Conservation (phyloP, 2,888 invertebrate genomes). For the Drosophila parthenogenetica region DNA sequence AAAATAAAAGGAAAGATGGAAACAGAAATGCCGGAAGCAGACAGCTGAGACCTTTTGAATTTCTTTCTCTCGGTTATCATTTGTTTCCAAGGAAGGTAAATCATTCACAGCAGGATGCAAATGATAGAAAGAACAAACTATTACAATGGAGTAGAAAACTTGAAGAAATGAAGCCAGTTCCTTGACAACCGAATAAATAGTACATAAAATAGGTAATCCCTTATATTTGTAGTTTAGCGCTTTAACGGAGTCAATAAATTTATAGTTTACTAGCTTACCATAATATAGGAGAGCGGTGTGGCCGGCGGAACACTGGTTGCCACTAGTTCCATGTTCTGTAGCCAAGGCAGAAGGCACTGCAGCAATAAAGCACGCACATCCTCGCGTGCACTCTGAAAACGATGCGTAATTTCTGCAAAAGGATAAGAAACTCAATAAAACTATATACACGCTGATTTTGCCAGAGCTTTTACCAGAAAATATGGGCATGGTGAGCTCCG, state of each 20-base stretch:
- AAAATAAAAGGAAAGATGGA: no score
- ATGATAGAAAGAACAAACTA: background rate
- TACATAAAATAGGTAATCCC: no score
- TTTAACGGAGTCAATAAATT: no score
- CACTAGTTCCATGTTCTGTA: constrained; percentile 99
- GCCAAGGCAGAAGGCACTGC: constrained; percentile 97
- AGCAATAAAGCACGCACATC: constrained; percentile 96
- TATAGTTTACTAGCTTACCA: no score
- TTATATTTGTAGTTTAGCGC: no score
- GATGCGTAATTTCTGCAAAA: constrained; percentile 95
- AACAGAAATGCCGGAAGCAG: constrained; percentile 17
- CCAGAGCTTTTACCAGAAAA: constrained; percentile 92
- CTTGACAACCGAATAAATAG: no score
- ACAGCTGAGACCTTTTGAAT: background rate
- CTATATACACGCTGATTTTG: background rate
- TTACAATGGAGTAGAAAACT: background rate
- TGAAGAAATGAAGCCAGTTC: no score
- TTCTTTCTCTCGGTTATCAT: constrained; percentile 1
- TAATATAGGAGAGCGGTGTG: constrained; percentile 93
- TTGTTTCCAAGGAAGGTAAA: background rate
- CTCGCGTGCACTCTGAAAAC: constrained; percentile 97
- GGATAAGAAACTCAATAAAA: background rate
- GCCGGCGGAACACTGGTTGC: constrained; percentile 98
- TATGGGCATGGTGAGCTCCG: constrained; percentile 99
- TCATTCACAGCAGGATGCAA: constrained; percentile 2